phyloP scores from a whole-genome alignment of 2,113 vertebrate species.

The Pandion haliaetus region DNA sequence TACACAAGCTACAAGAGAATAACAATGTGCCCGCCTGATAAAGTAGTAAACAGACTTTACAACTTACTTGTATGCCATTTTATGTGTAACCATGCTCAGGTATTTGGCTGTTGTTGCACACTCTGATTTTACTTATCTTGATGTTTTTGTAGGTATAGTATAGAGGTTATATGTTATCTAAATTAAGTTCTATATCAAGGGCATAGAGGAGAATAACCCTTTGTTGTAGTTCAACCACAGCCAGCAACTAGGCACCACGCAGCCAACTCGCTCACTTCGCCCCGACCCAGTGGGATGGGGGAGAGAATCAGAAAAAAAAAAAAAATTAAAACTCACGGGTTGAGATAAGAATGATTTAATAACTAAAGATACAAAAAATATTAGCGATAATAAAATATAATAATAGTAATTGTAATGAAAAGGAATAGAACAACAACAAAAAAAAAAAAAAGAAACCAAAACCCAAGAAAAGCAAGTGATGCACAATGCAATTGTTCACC shows the following conservation, averaged over 20 bases:
- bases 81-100: not conserved
- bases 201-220: not conserved
- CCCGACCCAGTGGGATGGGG: no score
- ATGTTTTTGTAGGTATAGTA: not conserved
- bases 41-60: rapidly evolving
- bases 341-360: no score
- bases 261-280: no score
- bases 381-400: no score
- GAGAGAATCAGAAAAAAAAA: no score
- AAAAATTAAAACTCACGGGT: no score
- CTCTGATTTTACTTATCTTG: not conserved
- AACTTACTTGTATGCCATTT: not conserved
- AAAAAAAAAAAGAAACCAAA: not conserved
- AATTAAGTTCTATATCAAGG: not conserved
- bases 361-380: no score
- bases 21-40: not conserved
- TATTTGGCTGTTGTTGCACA: not conserved
- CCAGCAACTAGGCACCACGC: no score
- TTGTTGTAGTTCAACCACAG: no score
- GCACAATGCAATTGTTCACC: not conserved
- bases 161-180: rapidly evolving
- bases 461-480: not conserved
- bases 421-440: no score
- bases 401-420: no score
- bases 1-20: not conserved